phyloP scores from a whole-genome alignment of 2,113 vertebrate genomes.

The Muscicapa adusta region DNA sequence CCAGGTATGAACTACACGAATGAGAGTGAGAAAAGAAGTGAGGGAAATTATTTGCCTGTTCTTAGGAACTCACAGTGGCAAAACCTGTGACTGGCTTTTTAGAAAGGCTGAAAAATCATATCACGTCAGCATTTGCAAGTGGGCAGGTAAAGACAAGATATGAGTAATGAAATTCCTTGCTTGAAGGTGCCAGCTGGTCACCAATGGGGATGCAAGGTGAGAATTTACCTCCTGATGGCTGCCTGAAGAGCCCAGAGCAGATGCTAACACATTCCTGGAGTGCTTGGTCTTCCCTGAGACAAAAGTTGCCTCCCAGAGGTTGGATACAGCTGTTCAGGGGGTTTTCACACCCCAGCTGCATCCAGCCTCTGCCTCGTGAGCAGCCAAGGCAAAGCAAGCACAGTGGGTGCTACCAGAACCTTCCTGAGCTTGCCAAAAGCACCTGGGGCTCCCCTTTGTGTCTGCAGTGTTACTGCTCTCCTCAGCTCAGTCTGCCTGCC shows the following conservation, averaged over 20 bases:
- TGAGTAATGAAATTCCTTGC: neutral
- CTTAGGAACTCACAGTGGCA: neutral
- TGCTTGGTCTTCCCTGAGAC: neutral
- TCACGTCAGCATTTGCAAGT: neutral
- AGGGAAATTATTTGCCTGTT: neutral
- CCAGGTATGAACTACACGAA: accelerated
- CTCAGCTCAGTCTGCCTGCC: neutral
- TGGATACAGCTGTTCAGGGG: neutral
- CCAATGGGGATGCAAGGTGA: neutral
- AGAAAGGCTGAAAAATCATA: neutral
- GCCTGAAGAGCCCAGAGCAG: neutral
- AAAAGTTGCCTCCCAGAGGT: neutral
- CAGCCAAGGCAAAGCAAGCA: neutral
- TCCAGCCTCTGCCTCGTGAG: accelerated
- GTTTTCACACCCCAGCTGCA: neutral
- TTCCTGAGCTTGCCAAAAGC: neutral
- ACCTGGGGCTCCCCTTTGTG: neutral
- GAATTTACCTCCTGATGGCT: accelerated
- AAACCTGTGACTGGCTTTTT: neutral
- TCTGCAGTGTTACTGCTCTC: neutral
- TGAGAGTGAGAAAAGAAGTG: neutral
- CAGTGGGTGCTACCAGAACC: accelerated
- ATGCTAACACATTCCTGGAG: neutral
- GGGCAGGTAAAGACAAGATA: neutral
- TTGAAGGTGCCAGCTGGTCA: neutral